Evolutionary conservation across 2,888 invertebrate species (phyloP).

Genomic region (Selenia dentaria): DNA sequence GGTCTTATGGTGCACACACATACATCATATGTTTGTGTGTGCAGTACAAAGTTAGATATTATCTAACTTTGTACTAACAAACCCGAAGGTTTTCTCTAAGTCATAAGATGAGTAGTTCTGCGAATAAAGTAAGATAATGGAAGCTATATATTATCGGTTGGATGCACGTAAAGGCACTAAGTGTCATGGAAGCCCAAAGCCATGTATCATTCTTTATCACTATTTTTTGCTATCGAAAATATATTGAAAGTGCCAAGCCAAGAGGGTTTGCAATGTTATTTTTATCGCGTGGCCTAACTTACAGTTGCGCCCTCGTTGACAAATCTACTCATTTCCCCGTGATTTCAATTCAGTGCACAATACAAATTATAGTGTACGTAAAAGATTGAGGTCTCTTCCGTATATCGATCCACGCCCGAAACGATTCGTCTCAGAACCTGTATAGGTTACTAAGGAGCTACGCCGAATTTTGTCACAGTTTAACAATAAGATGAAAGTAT

Average conservation of each 20-base stretch:
- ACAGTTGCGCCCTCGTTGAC: slow-evolving; percentile 14
- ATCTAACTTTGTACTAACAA: too few relatives aligned
- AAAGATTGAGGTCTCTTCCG: slow-evolving; percentile 7
- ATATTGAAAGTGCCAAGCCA: slow-evolving; percentile 20
- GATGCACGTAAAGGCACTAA: slow-evolving; percentile 14
- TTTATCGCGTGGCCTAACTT: slow-evolving; percentile 19
- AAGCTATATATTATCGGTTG: slow-evolving; percentile 18
- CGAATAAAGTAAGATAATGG: slow-evolving; percentile 11
- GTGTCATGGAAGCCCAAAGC: slow-evolving; percentile 19
- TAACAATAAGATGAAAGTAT: too few relatives aligned
- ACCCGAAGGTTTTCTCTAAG: too few relatives aligned
- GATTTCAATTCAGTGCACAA: slow-evolving; percentile 23
- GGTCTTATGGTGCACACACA: too few relatives aligned
- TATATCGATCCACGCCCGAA: too few relatives aligned
- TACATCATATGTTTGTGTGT: too few relatives aligned
- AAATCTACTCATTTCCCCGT: slow-evolving; percentile 23
- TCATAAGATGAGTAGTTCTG: too few relatives aligned
- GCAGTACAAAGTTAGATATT: too few relatives aligned
- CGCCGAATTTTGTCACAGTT: too few relatives aligned
- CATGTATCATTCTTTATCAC: slow-evolving; percentile 24
- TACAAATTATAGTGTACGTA: slow-evolving; percentile 14
- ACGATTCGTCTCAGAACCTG: too few relatives aligned
- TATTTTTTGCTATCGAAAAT: slow-evolving; percentile 25
- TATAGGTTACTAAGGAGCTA: too few relatives aligned
- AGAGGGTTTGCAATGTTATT: slow-evolving; percentile 24